Evolutionary conservation across 1,140 invertebrate genomes (phyloP).

Genomic region (Penaeus indicus): DNA sequence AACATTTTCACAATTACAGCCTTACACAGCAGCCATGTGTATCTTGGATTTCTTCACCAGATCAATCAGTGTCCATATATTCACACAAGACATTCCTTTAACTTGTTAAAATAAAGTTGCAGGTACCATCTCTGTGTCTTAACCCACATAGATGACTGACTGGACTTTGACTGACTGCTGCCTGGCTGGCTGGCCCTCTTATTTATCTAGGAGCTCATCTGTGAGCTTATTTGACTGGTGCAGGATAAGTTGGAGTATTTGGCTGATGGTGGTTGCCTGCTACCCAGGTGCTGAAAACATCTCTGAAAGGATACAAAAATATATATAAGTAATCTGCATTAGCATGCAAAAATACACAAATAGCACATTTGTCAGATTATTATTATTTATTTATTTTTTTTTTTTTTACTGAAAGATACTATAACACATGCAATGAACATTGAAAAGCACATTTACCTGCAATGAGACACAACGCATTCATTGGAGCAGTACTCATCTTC

Average conservation of each 20-base stretch:
- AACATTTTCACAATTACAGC: not conserved
- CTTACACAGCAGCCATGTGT: no score
- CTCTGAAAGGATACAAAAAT: conserved; percentile 75
- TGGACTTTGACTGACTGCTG: conserved; percentile 41
- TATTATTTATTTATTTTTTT: no score
- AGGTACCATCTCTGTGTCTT: conserved; percentile 46
- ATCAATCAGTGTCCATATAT: conserved; percentile 12
- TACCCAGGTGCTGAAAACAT: conserved; percentile 92
- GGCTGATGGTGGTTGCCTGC: conserved; percentile 81
- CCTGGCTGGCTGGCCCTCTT: conserved; percentile 47
- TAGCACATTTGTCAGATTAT: no score
- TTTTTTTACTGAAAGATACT: not conserved
- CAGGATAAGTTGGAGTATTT: conserved; percentile 61
- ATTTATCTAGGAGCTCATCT: not conserved
- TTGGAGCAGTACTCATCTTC: conserved; percentile 98
- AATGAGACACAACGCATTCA: conserved; percentile 96
- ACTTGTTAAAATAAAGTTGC: conserved; percentile 17
- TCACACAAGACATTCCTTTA: conserved; percentile 11
- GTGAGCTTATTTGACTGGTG: conserved; percentile 66
- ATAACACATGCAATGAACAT: not conserved
- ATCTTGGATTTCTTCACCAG: not conserved
- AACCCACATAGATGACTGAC: conserved; percentile 39
- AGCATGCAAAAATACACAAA: not conserved
- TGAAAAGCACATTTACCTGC: conserved; percentile 74
- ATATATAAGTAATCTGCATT: not conserved